A percentile compares a stretch with the other conserved stretches of the same genome.
Conservation (phyloP, 53 echinoderm and acorn worm genomes). For the Zoroaster sp. region DNA sequence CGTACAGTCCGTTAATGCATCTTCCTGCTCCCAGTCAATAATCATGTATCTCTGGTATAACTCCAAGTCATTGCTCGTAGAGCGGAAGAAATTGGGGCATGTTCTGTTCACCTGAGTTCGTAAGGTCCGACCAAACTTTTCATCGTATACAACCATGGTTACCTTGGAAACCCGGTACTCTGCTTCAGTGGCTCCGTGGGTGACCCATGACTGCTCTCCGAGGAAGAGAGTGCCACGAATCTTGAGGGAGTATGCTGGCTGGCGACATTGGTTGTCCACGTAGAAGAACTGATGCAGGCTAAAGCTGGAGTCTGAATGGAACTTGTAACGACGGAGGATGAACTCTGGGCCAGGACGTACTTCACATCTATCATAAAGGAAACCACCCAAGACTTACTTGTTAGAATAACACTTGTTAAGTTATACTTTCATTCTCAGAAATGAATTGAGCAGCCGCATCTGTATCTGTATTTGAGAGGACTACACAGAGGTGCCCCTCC, state of each 20-base stretch:
- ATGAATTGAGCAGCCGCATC: no score
- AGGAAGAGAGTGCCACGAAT: constrained; percentile 72
- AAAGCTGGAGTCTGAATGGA: constrained; percentile 82
- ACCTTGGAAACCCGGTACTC: constrained; percentile 86
- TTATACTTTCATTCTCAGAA: no score
- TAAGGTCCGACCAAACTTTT: constrained; percentile 53
- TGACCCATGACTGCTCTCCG: constrained; percentile 44
- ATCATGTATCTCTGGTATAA: constrained; percentile 53
- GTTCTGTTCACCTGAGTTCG: constrained; percentile 64
- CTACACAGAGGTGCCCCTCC: no score
- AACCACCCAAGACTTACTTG: no score
- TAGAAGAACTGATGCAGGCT: constrained; percentile 94
- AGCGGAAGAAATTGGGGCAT: constrained; percentile 62
- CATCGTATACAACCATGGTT: constrained; percentile 69
- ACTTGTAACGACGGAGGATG: constrained; percentile 85
- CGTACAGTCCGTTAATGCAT: constrained; percentile 62
- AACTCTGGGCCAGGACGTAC: constrained; percentile 88
- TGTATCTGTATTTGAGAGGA: no score
- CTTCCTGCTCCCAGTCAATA: constrained; percentile 63
- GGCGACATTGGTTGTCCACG: constrained; percentile 78
- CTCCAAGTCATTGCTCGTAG: constrained; percentile 31
- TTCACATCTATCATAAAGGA: constrained; percentile 71
- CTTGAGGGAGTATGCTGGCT: constrained; percentile 84
- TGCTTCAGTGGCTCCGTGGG: constrained; percentile 75
- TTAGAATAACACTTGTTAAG: no score